A percentile compares a stretch with the other conserved stretches of the same genome.
phyloP scores from a whole-genome alignment of 30 jellyfish, hydroid and myxozoan genomes.

The Nemopilema nomurai region DNA sequence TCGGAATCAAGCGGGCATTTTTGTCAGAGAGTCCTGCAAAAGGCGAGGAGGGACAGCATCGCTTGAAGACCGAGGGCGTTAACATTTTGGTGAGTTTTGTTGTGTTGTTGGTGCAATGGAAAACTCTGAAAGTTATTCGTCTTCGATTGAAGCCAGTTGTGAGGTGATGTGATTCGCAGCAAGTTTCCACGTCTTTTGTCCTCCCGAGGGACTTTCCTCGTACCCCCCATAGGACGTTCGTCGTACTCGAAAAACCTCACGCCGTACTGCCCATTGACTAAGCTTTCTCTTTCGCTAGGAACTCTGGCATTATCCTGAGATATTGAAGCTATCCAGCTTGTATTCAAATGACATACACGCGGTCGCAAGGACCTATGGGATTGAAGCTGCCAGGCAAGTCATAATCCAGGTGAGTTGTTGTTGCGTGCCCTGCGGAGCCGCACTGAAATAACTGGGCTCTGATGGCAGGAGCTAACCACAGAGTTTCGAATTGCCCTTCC shows the following conservation, averaged over 20 bases:
- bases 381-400: conserved; percentile 94
- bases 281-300: conserved; percentile 41
- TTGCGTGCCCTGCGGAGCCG: too few relatives aligned
- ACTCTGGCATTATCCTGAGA: conserved; percentile 84
- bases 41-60: conserved; percentile 78
- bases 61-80: conserved; percentile 89
- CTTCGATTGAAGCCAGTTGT: too few relatives aligned
- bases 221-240: too few relatives aligned
- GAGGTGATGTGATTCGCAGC: too few relatives aligned
- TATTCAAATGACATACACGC: conserved; percentile 92
- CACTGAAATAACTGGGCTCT: too few relatives aligned
- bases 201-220: too few relatives aligned
- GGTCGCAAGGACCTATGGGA: conserved; percentile 92
- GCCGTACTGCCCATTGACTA: too few relatives aligned
- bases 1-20: conserved; percentile 75
- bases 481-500: too few relatives aligned
- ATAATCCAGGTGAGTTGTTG: conserved; percentile 60
- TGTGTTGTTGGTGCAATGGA: too few relatives aligned
- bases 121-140: background rate
- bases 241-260: too few relatives aligned
- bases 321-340: conserved; percentile 69
- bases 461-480: too few relatives aligned
- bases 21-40: conserved; percentile 62
- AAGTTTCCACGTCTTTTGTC: too few relatives aligned
- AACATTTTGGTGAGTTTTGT: conserved; percentile 53